Evolutionary conservation across 2,113 vertebrate species (phyloP).

Genomic region (Lichenostomus cassidix): DNA sequence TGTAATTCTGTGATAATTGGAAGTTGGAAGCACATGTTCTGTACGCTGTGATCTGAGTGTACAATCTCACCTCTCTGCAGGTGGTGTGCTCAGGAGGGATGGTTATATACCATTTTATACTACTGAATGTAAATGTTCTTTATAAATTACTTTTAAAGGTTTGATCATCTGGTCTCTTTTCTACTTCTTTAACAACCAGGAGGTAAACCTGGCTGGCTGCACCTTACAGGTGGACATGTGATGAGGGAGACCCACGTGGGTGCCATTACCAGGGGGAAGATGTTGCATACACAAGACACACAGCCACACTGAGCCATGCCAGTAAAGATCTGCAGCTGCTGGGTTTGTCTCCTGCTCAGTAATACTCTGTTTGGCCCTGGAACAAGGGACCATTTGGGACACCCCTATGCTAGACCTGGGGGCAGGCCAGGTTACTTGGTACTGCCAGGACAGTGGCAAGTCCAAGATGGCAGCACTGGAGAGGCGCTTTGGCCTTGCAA

Average conservation of each 20-base stretch:
- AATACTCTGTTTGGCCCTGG: not conserved
- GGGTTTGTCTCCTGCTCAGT: not conserved
- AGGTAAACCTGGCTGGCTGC: not conserved
- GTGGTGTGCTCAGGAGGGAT: not conserved
- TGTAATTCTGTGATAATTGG: not conserved
- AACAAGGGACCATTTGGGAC: not conserved
- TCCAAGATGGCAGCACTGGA: not conserved
- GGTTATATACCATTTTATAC: not conserved
- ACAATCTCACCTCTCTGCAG: not conserved
- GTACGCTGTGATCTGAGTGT: not conserved
- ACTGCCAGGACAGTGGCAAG: not conserved
- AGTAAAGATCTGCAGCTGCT: not conserved
- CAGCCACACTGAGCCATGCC: not conserved
- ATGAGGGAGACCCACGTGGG: not conserved
- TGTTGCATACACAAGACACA: not conserved
- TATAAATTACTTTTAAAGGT: slow-evolving; percentile 28
- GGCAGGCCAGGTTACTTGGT: not conserved
- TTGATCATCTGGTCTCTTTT: not conserved
- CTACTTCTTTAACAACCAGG: not conserved
- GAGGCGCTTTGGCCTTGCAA: not conserved
- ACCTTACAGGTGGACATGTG: not conserved
- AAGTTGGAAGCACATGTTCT: not conserved
- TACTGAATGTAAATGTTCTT: slow-evolving; percentile 22
- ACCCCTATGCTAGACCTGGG: not conserved
- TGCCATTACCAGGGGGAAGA: not conserved